Evolutionary conservation across 2,888 invertebrate genomes (phyloP).

Genomic region (Pilophorus perplexus): DNA sequence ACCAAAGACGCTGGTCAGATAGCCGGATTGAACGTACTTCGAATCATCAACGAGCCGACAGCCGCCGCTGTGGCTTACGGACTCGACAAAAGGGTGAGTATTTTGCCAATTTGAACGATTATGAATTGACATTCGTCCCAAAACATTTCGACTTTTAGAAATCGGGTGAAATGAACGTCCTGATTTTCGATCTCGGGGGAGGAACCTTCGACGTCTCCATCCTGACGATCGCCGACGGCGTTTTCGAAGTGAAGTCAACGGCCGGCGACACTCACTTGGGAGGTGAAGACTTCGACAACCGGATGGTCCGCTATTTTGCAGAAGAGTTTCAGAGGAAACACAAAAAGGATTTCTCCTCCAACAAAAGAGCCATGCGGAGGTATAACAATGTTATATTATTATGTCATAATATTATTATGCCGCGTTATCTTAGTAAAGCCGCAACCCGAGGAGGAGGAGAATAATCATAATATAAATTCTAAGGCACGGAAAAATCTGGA

Average conservation of each 20-base stretch:
- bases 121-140: neutral
- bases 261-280: constrained; percentile 57
- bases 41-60: constrained; percentile 62
- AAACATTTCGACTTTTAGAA: constrained; percentile 47
- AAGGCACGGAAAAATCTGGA: too few species aligned
- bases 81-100: constrained; percentile 53
- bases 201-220: constrained; percentile 61
- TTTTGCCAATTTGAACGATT: neutral
- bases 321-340: constrained; percentile 59
- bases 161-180: constrained; percentile 53
- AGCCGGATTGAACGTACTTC: constrained; percentile 62
- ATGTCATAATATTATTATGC: too few species aligned
- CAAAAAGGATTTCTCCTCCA: constrained; percentile 55
- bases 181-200: constrained; percentile 57
- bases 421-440: too few species aligned
- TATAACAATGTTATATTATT: too few species aligned
- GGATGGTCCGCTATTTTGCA: constrained; percentile 57
- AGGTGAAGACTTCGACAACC: constrained; percentile 57
- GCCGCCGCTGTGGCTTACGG: constrained; percentile 57
- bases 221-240: constrained; percentile 61
- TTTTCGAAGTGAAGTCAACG: constrained; percentile 62
- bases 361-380: constrained; percentile 60
- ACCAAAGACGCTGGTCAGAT: constrained; percentile 66
- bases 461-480: too few species aligned
- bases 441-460: too few species aligned